phyloP scores from a whole-genome alignment of 2,797 vertebrate genomes.

The Philypnodon macrostomus region DNA sequence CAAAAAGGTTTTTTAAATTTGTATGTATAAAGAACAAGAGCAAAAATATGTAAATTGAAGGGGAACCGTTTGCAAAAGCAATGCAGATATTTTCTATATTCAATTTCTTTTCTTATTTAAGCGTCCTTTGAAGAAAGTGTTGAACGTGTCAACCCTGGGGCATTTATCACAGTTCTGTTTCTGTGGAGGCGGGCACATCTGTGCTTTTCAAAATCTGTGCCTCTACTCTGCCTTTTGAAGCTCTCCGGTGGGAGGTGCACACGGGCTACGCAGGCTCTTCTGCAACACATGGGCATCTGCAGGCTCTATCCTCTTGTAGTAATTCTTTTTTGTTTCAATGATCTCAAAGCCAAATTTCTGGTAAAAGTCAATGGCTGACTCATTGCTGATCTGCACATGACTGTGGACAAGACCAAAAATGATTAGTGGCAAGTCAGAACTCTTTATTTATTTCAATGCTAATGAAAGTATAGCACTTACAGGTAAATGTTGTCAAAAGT shows the following conservation, averaged over 20 bases:
- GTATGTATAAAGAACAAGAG: slow-evolving; percentile 48
- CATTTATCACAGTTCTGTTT: slow-evolving; percentile 82
- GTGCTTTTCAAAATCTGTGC: slow-evolving; percentile 75
- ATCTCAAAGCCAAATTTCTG: slow-evolving; percentile 98
- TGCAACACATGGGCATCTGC: slow-evolving; percentile 98
- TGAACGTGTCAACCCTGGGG: slow-evolving; percentile 76
- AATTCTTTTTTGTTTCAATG: slow-evolving; percentile 99
- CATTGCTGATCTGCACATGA: slow-evolving; percentile 99
- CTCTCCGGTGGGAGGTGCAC: slow-evolving; percentile 87
- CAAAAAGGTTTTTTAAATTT: slow-evolving; percentile 59
- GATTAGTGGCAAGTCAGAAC: slow-evolving; percentile 11
- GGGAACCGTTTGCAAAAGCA: slow-evolving; percentile 74
- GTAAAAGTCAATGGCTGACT: slow-evolving; percentile 99
- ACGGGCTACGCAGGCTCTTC: slow-evolving; percentile 94
- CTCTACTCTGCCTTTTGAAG: slow-evolving; percentile 91
- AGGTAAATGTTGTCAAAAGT: slow-evolving; percentile 99
- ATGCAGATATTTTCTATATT: slow-evolving; percentile 75
- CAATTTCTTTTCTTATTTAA: slow-evolving; percentile 78
- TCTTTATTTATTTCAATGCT: too few relatives aligned
- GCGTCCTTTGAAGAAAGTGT: slow-evolving; percentile 82
- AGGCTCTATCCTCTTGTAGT: slow-evolving; percentile 99
- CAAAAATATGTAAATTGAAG: slow-evolving; percentile 57
- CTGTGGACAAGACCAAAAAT: slow-evolving; percentile 60
- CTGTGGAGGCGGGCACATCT: slow-evolving; percentile 80
- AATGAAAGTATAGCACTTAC: slow-evolving; percentile 79